Evolutionary conservation across 2,888 invertebrate genomes (phyloP).

Genomic region (Coleophora flavipennella): DNA sequence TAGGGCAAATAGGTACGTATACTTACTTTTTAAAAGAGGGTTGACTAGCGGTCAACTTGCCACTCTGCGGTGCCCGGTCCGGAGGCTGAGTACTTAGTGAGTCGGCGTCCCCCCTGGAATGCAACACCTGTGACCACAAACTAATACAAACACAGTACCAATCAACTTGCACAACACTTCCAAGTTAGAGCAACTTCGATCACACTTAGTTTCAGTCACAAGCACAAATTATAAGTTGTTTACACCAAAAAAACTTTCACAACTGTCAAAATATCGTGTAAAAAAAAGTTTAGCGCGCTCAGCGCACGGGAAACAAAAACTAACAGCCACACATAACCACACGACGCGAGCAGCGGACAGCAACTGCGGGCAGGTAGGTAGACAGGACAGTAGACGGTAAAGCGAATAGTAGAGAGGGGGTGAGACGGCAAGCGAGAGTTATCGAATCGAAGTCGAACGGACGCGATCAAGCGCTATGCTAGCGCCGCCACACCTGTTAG

Average conservation of each 20-base stretch:
- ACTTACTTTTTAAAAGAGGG: conserved; percentile 34
- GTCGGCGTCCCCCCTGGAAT: conserved; percentile 59
- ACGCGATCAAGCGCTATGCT: conserved; percentile 13
- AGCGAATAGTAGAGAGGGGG: conserved; percentile 25
- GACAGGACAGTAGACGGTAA: no score
- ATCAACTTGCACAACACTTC: conserved; percentile 12
- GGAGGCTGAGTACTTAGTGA: no score
- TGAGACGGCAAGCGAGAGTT: conserved; percentile 24
- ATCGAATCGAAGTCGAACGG: conserved; percentile 12
- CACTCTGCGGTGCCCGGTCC: conserved; percentile 32
- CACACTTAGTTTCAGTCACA: background rate
- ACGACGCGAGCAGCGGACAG: conserved; percentile 47
- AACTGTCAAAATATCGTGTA: no score
- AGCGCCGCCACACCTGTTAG: conserved; percentile 51
- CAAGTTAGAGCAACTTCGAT: background rate
- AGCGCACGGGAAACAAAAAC: conserved; percentile 7
- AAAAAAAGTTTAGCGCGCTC: conserved; percentile 52
- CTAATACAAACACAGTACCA: conserved; percentile 49
- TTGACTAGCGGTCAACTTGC: conserved; percentile 51
- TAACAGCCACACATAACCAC: conserved; percentile 22
- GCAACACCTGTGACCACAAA: conserved; percentile 61
- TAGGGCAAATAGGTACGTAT: background rate
- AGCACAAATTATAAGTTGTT: background rate
- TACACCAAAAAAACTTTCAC: no score
- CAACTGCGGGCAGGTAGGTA: no score